Evolutionary conservation across 2,888 invertebrate genomes (phyloP), one percentile per base, ranked within the genome.

Genomic region (Watsonalla binaria): DNA sequence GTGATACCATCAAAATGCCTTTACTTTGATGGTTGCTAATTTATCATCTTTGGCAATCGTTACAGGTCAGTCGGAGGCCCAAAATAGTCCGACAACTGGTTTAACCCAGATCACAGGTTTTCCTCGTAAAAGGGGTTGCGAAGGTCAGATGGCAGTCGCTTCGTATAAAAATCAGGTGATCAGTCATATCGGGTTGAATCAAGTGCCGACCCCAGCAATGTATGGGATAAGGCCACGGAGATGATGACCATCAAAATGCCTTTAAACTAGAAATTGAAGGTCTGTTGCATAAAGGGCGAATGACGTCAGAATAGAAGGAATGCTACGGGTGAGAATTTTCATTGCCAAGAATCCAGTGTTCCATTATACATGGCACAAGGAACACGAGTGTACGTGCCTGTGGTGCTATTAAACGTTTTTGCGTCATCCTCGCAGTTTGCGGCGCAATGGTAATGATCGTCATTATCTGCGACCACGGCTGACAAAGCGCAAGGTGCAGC

Each of bases 321-420:
- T 55, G 54, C 55, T 58, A 59, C 58, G 58, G 54, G 47, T 52
- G 50, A 61, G 53, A 51, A 54, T 58, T 56, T 54, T 53, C 49
- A 53, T 53, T 56, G 56, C 57, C 54, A 61, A 62, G 63, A 60
- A 65, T 61, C 58, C 58, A 53, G 50, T 58, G 54, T 47, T 57
- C 61, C 55, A 61, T 61, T 59, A 61, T 54, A 57, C 56, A 65
- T 58, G 55, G 59, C 56, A 55, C 53, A 57, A 55, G 56, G 55
- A 60, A 55, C 59, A 54, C 54, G 52, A 50, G 51, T 50, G 42
- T 56, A 58, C 56, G 52, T 57, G 52, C 52, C 54, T 14, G 56
- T 52, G 54, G 54, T 61, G 58, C 60, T 61, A 67, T 70, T 68
- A 66, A 58, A 51, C 56, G 67, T 70, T 70, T 72, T 73, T 68